These are phyloP conservation scores for Polypterus bichir DNA, from an alignment of 2,113 vertebrate species.

Conservation along the genomic window DNA sequence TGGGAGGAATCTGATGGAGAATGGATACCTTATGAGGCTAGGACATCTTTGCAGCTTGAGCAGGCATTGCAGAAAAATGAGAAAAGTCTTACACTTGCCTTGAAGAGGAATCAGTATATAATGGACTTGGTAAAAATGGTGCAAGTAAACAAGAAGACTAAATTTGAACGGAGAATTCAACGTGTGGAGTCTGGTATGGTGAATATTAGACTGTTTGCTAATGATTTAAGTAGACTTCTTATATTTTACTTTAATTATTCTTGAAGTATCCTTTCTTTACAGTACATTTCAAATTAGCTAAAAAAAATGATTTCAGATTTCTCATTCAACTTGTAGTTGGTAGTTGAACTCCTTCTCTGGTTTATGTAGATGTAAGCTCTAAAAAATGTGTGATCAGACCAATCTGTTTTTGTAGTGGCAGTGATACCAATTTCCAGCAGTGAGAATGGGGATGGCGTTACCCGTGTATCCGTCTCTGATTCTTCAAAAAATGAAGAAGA, in stretches of 20 bases:
- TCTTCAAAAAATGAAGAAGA: too few species aligned
- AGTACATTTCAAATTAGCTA: too few species aligned
- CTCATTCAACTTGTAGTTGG: background rate
- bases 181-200: conserved; percentile 35
- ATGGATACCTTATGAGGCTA: conserved; percentile 43
- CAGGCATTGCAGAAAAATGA: conserved; percentile 23
- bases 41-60: conserved; percentile 38
- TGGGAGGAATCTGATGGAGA: conserved; percentile 47
- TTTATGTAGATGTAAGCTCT: too few species aligned
- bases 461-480: too few species aligned
- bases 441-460: too few species aligned
- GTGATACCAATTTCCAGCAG: too few species aligned
- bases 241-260: background rate
- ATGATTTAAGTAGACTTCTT: background rate
- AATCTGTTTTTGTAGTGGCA: background rate
- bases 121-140: conserved; percentile 55
- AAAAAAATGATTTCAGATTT: too few species aligned
- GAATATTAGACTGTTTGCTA: background rate
- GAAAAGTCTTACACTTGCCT: conserved; percentile 22
- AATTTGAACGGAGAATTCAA: conserved; percentile 50
- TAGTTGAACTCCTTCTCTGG: too few species aligned
- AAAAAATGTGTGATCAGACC: too few species aligned
- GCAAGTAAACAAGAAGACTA: conserved; percentile 49
- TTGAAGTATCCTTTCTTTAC: too few species aligned
- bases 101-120: conserved; percentile 32